Base-by-base conservation (phyloP, 1,140 invertebrate species). In the Dendrolimus punctatus region DNA sequence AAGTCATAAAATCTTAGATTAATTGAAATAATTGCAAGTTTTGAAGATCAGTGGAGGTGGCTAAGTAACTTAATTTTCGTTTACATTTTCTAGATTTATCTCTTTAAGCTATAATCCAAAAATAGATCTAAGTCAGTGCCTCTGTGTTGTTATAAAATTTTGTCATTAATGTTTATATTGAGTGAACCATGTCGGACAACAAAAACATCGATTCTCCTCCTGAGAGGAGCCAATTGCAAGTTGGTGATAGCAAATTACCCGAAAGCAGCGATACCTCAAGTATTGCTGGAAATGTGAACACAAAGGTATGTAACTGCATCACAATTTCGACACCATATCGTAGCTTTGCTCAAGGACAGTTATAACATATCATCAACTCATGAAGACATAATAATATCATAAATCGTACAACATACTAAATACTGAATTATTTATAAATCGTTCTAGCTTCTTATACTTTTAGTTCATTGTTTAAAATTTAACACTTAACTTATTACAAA, bases 111-210 rank as follows among this genome's bases (percentile, higher is more conserved):
- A 23, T 23, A 23, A 23, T 23, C 68, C 57, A 55, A 10, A 9
- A n/a, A 45, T 45, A 9, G 6, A 8, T 45, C 7, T 45, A 45
- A 45, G 23, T 45, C n/a, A 10, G 6, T n/a, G 6, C 6, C 23
- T 42, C 2, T 2, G 41, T 45, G n/a, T 45, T 58, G 49, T 60
- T 49, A 38, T 47, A 42, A 50, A 48, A 49, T 55, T 39, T 7
- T 45, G 37, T 68, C 60, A 67, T 77, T 80, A 71, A 85, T 85
- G 82, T 80, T 60, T 61, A 62, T 66, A 59, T 63, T 64, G 58
- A 67, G 55, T 62, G 70, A 67, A 66, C 56, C 49, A 85, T 85
- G 82, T 81, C 82, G 57, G 76, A 80, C 67, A 75, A 71, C 67
- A 75, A 74, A 78, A 82, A 78, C 64, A 71, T 76, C 66, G 64